These are phyloP conservation scores for Parasteatoda tepidariorum DNA, from an alignment of 1,140 invertebrate species.

Conservation along the genomic window DNA sequence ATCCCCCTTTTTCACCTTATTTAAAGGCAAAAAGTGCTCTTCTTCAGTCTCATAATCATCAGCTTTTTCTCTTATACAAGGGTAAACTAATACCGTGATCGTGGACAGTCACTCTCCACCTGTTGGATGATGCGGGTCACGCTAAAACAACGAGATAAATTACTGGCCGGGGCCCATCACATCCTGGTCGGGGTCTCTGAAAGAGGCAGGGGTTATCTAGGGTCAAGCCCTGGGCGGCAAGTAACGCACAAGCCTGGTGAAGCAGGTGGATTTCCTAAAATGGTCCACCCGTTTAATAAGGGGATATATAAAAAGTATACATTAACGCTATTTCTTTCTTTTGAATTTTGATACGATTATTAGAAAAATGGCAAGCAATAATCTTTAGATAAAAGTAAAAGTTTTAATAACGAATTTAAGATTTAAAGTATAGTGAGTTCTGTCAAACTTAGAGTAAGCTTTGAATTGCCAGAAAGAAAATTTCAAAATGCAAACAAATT, in stretches of 20 bases:
- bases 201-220: conserved; percentile 27
- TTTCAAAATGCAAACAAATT: too few relatives aligned
- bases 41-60: conserved; percentile 12
- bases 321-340: too few relatives aligned
- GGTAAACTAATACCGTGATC: conserved; percentile 24
- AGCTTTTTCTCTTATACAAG: background rate
- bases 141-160: conserved; percentile 53
- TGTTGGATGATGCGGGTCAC: conserved; percentile 46
- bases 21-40: background rate
- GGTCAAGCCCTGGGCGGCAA: conserved; percentile 40
- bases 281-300: background rate
- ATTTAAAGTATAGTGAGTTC: too few relatives aligned
- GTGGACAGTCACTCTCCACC: conserved; percentile 27
- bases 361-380: too few relatives aligned
- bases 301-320: background rate
- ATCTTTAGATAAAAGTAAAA: too few relatives aligned
- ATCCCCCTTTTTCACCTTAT: background rate
- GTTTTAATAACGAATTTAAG: too few relatives aligned
- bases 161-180: conserved; percentile 20
- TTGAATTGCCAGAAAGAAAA: too few relatives aligned
- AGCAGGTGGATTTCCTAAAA: conserved; percentile 16
- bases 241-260: conserved; percentile 23
- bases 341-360: too few relatives aligned
- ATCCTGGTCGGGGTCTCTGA: conserved; percentile 35
- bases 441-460: too few relatives aligned